Evolutionary conservation across 2,888 invertebrate species (phyloP), one percentile per base, ranked within the genome.

Genomic region (Anticlea derivata): DNA sequence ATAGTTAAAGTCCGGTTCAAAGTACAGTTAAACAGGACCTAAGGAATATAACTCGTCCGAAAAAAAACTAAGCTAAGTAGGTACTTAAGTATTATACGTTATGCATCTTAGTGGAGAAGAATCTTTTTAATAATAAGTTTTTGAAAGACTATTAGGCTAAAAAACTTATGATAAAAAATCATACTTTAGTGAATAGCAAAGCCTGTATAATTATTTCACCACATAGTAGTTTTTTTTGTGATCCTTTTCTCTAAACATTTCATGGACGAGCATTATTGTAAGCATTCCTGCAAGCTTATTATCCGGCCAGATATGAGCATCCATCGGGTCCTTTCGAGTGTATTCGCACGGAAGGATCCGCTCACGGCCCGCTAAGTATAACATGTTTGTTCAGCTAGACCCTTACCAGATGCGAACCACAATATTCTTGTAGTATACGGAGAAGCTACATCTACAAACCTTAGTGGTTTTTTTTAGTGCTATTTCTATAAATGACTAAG

Each of bases 321-420:
- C 22, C 11, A 30, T 13, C 13, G 8, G 8, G 24, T 12, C 31
- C 31, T 43, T 31, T 44, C 43, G 27, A 12, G 50, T 44, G 50
- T 13, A 50, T 6, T 26, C 38, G 27, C 37, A 20, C 22, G 43
- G 35, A 44, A 44, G 31, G 38, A 48, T 24, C 31, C 7, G 24
- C 24, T 8, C 37, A 23, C 40, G 11, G 12, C 11, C 22, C 7
- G 20, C 23, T 17, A 22, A 35, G 34, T 22, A 35, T 33, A 34
- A 34, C 34, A 34, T 35, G 22, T 35, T 35, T 7, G 17, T 17
- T 26, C 26, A 24, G 8, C 12, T 7, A 27, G 17, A 7, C 26
- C 12, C 26, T 8, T 26, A 38, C 11, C 17, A 17, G 17, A 4
- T 17, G 17, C n/a, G 17, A 17, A 17, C 2, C 17, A 4, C 4